Evolutionary conservation across 2,797 vertebrate species (phyloP), one percentile per base, ranked within the genome.

Genomic region (Tokudaia tokunoshimensis): DNA sequence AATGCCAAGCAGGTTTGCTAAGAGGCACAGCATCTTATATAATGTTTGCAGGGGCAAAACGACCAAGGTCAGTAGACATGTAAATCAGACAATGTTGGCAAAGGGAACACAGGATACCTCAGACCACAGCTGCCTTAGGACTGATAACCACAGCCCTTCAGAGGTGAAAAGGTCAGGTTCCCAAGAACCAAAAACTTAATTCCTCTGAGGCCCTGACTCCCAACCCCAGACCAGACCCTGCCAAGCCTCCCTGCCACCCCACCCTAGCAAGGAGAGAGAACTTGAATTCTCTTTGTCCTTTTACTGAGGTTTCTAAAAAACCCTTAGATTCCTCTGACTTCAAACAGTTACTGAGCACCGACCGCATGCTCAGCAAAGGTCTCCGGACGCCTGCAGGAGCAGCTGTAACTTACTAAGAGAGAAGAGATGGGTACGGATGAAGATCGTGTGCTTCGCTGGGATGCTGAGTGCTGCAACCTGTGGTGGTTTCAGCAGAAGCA

Each of bases 371-470:
- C 76, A 34, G 7, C 15, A 22, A 91, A 89, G 55, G 41, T 44
- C 87, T 55, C 22, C 2, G 22, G 6, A 24, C 17, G 6, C 47
- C 57, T 8, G 29, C 74, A 61, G 10, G n/a, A n/a, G 59, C 59
- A 29, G 15, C 6, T 0, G 0, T 14, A 24, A 4, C 29, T 26
- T 29, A 9, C 63, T 37, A 44, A 70, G 13, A 41, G 4, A 37
- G 31, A 29, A 14, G 65, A 78, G 31, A 78, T 6, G 0, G 65
- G 5, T 14, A 63, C 17, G 44, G 5, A 29, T 24, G 11, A 59
- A 13, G 50, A 65, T 0, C 3, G 20, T 6, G 6, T 10, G 31
- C 11, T n/a, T n/a, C 17, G 1, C 20, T 13, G n/a, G 57, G 6
- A 19, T 57, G 17, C 52, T n/a, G 2, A 34, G 0, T 20, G 47